Percentiles rank a stretch among this genome's conserved stretches.
phyloP scores from a whole-genome alignment of 2,888 invertebrate genomes.

The Erebia ligea region DNA sequence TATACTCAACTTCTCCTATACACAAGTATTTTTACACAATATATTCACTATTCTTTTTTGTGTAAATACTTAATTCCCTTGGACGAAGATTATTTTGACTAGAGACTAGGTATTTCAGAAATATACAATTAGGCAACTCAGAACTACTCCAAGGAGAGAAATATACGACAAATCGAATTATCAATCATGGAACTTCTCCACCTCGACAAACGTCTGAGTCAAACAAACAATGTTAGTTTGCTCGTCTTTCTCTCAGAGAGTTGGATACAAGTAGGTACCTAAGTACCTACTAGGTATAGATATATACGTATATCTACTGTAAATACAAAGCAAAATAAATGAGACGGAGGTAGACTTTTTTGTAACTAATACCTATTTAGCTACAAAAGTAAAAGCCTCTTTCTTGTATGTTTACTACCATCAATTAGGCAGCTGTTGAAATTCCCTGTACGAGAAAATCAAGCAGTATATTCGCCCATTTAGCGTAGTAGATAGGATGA shows the following conservation, averaged over 20 bases:
- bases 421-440: no score
- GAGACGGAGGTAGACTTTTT: not conserved
- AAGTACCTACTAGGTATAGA: not conserved
- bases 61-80: not conserved
- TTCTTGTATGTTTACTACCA: no score
- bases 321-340: slow-evolving; percentile 6
- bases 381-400: no score
- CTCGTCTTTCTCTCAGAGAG: slow-evolving; percentile 7
- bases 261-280: slow-evolving; percentile 9
- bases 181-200: slow-evolving; percentile 24
- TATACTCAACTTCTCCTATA: not conserved
- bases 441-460: not conserved
- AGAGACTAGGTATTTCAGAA: not conserved
- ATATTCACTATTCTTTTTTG: not conserved
- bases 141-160: not conserved
- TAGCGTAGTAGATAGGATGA: slow-evolving; percentile 18
- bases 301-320: not conserved
- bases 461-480: slow-evolving; percentile 6
- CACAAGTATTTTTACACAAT: not conserved
- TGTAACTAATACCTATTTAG: no score
- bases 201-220: slow-evolving; percentile 24
- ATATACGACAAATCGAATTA: slow-evolving; percentile 19
- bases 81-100: not conserved
- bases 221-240: slow-evolving; percentile 21
- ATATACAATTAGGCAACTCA: not conserved